Evolutionary conservation across 2,888 invertebrate genomes (phyloP).

Genomic region (Scelioninae gen. 2): DNA sequence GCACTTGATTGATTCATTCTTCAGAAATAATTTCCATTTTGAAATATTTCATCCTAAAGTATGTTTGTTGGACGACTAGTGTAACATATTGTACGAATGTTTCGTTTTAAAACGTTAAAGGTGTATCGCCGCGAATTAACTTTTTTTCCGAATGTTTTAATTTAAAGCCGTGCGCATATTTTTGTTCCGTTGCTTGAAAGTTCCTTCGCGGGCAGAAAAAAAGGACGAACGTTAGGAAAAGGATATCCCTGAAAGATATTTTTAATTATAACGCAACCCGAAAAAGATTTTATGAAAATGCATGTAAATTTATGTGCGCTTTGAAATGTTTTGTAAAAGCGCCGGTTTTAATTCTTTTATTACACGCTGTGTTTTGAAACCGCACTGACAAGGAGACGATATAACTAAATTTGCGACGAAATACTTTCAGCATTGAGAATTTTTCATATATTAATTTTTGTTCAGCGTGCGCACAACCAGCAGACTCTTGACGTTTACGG

Average conservation of each 20-base stretch:
- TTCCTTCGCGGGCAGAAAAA: background rate
- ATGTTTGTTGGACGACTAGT: too few relatives aligned
- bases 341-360: slow-evolving; percentile 22
- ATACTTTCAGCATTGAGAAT: slow-evolving; percentile 17
- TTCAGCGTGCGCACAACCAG: background rate
- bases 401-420: slow-evolving; percentile 12
- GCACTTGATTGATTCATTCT: too few relatives aligned
- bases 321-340: slow-evolving; percentile 21
- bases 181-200: too few relatives aligned
- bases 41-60: too few relatives aligned
- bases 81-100: too few relatives aligned
- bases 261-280: slow-evolving; percentile 28
- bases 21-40: too few relatives aligned
- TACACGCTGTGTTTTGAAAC: slow-evolving; percentile 14
- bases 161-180: too few relatives aligned
- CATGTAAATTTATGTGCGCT: slow-evolving; percentile 37
- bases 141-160: too few relatives aligned
- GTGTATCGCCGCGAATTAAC: too few relatives aligned
- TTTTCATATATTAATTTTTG: slow-evolving; percentile 15
- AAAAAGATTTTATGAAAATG: slow-evolving; percentile 34
- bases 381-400: background rate
- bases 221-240: slow-evolving; percentile 6
- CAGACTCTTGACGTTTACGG: slow-evolving; percentile 2
- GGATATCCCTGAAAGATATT: slow-evolving; percentile 32
- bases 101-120: too few relatives aligned